phyloP scores from a whole-genome alignment of 1,140 invertebrate species.

The Holcopasites calliopsidis region DNA sequence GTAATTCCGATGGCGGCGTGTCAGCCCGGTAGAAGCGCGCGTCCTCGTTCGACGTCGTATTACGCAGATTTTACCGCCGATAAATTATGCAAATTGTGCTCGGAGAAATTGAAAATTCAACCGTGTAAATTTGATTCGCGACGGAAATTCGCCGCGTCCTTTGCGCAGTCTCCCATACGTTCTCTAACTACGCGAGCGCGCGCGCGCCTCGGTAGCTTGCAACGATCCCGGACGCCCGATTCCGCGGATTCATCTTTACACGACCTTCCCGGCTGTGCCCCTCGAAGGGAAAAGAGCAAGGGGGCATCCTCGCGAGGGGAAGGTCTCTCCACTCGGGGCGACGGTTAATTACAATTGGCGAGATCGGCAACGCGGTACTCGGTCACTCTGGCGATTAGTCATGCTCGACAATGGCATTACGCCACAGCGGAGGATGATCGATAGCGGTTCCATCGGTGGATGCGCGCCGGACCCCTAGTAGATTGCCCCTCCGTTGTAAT shows the following conservation, averaged over 20 bases:
- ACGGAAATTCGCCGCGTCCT: constrained; percentile 30
- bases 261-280: constrained; percentile 8
- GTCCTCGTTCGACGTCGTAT: constrained; percentile 8
- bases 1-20: constrained; percentile 12
- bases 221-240: constrained; percentile 1
- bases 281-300: constrained; percentile 31
- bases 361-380: constrained; percentile 50
- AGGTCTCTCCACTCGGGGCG: constrained; percentile 14
- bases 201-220: neutral
- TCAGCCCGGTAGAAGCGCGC: neutral
- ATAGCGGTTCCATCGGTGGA: constrained; percentile 60
- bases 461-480: constrained; percentile 38
- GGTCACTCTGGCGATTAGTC: constrained; percentile 65
- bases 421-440: constrained; percentile 59
- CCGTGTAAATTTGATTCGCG: constrained; percentile 44
- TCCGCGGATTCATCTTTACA: constrained; percentile 6
- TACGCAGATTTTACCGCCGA: constrained; percentile 35
- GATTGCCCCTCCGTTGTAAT: constrained; percentile 56
- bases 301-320: constrained; percentile 29
- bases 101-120: constrained; percentile 43
- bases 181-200: constrained; percentile 13
- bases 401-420: constrained; percentile 63
- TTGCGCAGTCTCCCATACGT: neutral
- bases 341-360: constrained; percentile 65
- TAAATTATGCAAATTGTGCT: constrained; percentile 42